A percentile compares a stretch with the other conserved stretches of the same genome.
These are phyloP conservation scores for Branchellion lobata DNA, from an alignment of 2,888 invertebrate genomes.

Conservation along the genomic window DNA sequence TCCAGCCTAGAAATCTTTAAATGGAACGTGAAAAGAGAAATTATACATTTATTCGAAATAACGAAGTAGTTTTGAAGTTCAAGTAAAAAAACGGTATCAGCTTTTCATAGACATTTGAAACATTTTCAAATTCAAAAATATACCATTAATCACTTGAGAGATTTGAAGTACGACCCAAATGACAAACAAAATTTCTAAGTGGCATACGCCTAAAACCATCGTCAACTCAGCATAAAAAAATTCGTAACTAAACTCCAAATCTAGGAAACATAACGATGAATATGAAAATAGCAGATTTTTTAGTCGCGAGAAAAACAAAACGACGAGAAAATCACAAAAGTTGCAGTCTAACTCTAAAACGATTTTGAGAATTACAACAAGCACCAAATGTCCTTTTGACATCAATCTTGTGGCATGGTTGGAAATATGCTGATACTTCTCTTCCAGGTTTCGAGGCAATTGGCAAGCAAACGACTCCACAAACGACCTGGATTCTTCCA, in stretches of 20 bases:
- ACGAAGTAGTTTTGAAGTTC: background rate
- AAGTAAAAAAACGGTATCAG: conserved; percentile 11
- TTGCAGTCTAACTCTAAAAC: background rate
- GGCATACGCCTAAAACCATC: background rate
- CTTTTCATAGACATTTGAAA: background rate
- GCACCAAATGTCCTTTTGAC: background rate
- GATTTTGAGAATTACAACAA: background rate
- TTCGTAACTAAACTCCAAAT: background rate
- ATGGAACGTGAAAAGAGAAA: background rate
- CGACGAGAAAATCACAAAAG: conserved; percentile 3
- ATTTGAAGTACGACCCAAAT: background rate
- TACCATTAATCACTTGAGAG: background rate
- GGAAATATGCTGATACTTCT: background rate
- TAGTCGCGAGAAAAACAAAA: conserved; percentile 8
- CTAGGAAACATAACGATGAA: background rate
- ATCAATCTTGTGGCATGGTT: background rate
- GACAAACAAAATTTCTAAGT: background rate
- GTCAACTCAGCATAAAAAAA: conserved; percentile 4
- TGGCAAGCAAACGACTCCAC: background rate
- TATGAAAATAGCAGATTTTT: conserved; percentile 4
- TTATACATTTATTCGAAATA: background rate
- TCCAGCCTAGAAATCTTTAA: background rate
- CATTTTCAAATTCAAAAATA: background rate
- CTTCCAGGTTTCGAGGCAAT: background rate
- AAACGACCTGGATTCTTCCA: background rate